Conservation (phyloP, 2,797 vertebrate species). For the Sebastes oblongus region DNA sequence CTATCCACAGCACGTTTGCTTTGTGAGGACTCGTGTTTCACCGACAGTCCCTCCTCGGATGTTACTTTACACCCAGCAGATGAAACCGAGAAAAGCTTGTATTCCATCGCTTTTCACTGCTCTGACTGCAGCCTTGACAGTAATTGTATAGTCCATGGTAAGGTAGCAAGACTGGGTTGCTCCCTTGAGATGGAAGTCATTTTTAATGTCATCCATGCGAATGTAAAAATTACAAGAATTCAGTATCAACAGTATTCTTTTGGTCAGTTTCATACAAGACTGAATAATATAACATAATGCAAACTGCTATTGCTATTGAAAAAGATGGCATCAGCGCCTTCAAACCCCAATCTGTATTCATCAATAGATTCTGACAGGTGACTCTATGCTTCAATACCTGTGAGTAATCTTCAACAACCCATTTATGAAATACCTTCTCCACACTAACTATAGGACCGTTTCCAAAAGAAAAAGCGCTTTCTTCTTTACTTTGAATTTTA, state of each 20-base stretch:
- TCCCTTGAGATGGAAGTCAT: slow-evolving; percentile 35
- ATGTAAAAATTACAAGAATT: slow-evolving; percentile 19
- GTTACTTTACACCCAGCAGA: slow-evolving; percentile 10
- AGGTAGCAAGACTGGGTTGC: slow-evolving; percentile 24
- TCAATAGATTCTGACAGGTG: neutral
- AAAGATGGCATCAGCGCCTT: neutral
- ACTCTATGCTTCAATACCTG: neutral
- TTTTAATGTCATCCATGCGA: slow-evolving; percentile 41
- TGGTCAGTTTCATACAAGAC: neutral
- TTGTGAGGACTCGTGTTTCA: slow-evolving; percentile 17
- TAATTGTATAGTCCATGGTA: slow-evolving; percentile 61
- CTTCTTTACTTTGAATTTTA: neutral
- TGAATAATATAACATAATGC: neutral
- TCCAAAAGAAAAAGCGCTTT: neutral
- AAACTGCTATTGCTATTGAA: neutral
- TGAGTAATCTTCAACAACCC: neutral
- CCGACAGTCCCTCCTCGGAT: slow-evolving; percentile 15
- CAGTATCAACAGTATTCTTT: neutral
- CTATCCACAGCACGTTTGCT: slow-evolving; percentile 14
- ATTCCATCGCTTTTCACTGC: slow-evolving; percentile 15
- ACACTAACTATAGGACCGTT: neutral
- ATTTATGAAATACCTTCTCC: neutral
- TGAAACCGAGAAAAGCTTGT: slow-evolving; percentile 28
- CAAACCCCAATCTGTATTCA: neutral
- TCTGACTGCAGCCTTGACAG: slow-evolving; percentile 53